Conservation (phyloP, 2,888 invertebrate species). For the Pycnomerus fuliginosus region DNA sequence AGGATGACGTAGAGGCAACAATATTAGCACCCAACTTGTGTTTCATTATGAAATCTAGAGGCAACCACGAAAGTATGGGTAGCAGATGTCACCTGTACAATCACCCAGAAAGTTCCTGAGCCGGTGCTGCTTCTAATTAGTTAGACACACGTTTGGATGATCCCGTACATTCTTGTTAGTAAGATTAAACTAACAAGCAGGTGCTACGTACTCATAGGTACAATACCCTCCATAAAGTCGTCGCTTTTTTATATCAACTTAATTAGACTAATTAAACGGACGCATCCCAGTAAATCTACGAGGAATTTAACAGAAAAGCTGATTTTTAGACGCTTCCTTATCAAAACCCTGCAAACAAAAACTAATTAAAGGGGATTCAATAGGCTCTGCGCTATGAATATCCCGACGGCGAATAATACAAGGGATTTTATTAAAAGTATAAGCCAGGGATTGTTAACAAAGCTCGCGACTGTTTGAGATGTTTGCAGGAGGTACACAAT, state of each 20-base stretch:
- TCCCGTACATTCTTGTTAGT: constrained; percentile 24
- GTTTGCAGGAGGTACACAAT: too few species aligned
- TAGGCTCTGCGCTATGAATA: too few species aligned
- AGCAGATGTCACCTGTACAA: constrained; percentile 39
- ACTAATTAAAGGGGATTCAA: too few species aligned
- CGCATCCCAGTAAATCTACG: too few species aligned
- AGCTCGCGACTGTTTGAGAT: too few species aligned
- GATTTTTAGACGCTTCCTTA: neutral
- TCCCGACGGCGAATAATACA: too few species aligned
- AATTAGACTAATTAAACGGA: constrained; percentile 15
- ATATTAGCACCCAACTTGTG: constrained; percentile 17
- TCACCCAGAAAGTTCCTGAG: constrained; percentile 31
- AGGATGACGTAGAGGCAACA: constrained; percentile 14
- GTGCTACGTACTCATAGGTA: constrained; percentile 13
- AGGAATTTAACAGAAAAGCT: constrained; percentile 5
- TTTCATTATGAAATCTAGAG: constrained; percentile 28
- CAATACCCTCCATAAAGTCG: constrained; percentile 10
- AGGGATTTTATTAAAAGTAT: too few species aligned
- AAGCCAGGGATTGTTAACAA: too few species aligned
- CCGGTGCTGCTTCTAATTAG: constrained; percentile 34
- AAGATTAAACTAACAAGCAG: constrained; percentile 29
- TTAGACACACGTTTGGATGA: constrained; percentile 27
- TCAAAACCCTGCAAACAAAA: too few species aligned
- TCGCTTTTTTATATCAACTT: constrained; percentile 17
- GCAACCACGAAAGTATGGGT: constrained; percentile 35